These are phyloP conservation scores for Myotis pilosus DNA, from an alignment of 2,797 vertebrate species.

Conservation along the genomic window DNA sequence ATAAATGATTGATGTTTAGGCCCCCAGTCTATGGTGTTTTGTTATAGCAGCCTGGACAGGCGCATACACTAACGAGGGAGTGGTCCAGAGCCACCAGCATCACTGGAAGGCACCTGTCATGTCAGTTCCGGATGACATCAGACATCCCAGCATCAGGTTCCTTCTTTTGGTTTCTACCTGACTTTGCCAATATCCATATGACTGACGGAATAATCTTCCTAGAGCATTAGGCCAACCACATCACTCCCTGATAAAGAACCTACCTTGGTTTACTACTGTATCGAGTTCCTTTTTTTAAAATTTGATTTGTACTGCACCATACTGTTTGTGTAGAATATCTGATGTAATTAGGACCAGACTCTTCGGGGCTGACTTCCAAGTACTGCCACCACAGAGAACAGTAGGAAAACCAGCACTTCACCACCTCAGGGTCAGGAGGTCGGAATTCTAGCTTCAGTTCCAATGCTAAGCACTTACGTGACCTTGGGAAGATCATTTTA, in stretches of 20 bases:
- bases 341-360: not conserved
- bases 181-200: not conserved
- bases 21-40: too few relatives aligned
- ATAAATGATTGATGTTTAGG: not conserved
- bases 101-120: not conserved
- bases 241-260: constrained; percentile 21
- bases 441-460: not conserved
- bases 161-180: not conserved
- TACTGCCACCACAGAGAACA: not conserved
- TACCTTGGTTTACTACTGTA: not conserved
- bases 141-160: not conserved
- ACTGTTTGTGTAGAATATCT: not conserved
- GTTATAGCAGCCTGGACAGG: not conserved
- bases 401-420: not conserved
- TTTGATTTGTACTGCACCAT: not conserved
- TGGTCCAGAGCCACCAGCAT: not conserved
- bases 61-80: not conserved
- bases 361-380: not conserved
- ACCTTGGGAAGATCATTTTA: not conserved
- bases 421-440: not conserved
- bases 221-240: not conserved
- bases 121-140: not conserved
- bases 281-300: not conserved
- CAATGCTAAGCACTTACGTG: not conserved
- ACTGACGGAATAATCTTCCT: not conserved